A percentile compares a stretch with the other conserved stretches of the same genome.
Conservation (phyloP, 2,797 vertebrate species). For the Steatocranus sp. region DNA sequence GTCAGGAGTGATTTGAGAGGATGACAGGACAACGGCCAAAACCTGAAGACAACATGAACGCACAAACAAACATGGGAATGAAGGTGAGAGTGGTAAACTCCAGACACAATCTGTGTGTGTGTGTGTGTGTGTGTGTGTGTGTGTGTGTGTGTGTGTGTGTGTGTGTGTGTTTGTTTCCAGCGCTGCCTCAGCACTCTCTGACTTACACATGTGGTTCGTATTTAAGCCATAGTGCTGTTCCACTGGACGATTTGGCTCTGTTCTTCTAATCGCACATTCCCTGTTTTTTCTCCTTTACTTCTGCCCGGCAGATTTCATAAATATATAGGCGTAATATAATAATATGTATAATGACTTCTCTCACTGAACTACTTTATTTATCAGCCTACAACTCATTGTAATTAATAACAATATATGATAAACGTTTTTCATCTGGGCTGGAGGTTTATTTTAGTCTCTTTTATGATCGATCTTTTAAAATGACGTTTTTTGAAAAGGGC, state of each 20-base stretch:
- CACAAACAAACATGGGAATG: slow-evolving; percentile 7
- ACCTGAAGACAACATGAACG: slow-evolving; percentile 2
- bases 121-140: background rate
- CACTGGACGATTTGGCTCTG: slow-evolving; percentile 63
- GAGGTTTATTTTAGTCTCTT: background rate
- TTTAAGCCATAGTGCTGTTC: slow-evolving; percentile 64
- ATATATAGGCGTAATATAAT: background rate
- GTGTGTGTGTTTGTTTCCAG: slow-evolving; percentile 21
- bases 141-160: slow-evolving; percentile 14
- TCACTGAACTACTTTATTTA: background rate
- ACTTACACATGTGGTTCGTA: slow-evolving; percentile 70
- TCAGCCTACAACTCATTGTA: background rate
- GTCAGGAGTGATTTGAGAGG: slow-evolving; percentile 12
- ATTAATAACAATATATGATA: background rate
- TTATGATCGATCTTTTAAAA: background rate
- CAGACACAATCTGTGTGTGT: slow-evolving; percentile 2
- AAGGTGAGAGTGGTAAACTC: slow-evolving; percentile 47
- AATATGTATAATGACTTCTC: background rate
- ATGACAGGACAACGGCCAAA: background rate
- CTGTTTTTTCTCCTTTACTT: slow-evolving; percentile 36
- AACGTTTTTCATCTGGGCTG: background rate
- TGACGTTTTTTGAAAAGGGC: background rate
- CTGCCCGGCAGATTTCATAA: background rate
- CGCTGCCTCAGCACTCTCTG: slow-evolving; percentile 57
- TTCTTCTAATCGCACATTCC: slow-evolving; percentile 53